Base-by-base conservation (phyloP, 2,797 vertebrate genomes). In the Bradypus variegatus region DNA sequence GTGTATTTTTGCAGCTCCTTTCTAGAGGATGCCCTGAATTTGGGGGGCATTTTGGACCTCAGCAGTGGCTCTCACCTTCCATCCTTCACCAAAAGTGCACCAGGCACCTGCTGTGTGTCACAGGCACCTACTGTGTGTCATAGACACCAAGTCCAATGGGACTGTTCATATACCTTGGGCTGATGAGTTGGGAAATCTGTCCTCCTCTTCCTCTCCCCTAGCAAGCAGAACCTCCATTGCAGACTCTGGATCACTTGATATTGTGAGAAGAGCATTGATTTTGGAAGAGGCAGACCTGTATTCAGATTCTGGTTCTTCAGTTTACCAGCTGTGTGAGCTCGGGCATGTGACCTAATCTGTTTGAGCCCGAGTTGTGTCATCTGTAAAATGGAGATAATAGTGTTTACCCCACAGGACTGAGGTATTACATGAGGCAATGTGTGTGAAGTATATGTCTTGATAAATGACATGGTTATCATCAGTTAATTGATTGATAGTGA, bases 331-430 rank as follows among this genome's bases (percentile, higher is more conserved):
- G 7, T 12, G 48, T 80, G 70, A 58, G 55, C 64, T 62, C 81
- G 86, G 77, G 36, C n/a, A 73, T 45, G 31, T 91, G 80, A 83
- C 70, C 76, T 83, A 50, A 77, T 38, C 85, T 90, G 38, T 79
- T 62, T 31, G 65, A 72, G 64, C 33, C 50, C 70, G 27, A 14
- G 31, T 92, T 89, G 70, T 65, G 79, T 58, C 87, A 79, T 93
- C 84, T 93, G 38, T 94, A 79, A 85, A 89, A 89, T 85, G 87
- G 53, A 41, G 67, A 38, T 90, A 72, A 91, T 80, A 50, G 72
- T 88, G 50, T 92, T 92, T 88, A 81, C 67, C 73, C 90, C 48
- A 60, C 60, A 48, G 78, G 41, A 21, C 82, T 86, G 1, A 91
- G 84, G 76, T 80, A n/a, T 89, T 53, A 76, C 4, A 29, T 55